These are phyloP conservation scores for Chloromyia formosa DNA, from an alignment of 2,888 invertebrate genomes.

Conservation along the genomic window DNA sequence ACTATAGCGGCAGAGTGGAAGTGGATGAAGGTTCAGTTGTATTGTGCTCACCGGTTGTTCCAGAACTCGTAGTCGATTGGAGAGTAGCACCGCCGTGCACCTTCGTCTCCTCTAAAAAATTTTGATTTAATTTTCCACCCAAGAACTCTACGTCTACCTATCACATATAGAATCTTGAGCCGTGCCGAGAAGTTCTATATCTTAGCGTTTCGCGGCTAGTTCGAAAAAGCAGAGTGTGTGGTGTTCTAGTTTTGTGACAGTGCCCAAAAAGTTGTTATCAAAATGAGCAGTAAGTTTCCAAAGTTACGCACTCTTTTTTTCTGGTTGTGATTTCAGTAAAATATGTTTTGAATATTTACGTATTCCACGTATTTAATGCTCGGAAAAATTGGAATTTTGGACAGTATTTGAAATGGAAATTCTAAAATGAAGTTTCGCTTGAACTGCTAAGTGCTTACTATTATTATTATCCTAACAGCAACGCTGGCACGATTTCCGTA, in stretches of 20 bases:
- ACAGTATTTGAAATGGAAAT: neutral
- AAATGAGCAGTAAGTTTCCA: conserved; percentile 58
- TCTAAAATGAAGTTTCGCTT: conserved; percentile 23
- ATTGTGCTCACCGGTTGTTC: conserved; percentile 32
- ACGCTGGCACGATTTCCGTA: conserved; percentile 30
- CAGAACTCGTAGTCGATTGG: conserved; percentile 18
- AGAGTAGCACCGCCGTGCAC: conserved; percentile 17
- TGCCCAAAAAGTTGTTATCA: conserved; percentile 51
- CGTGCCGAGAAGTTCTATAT: conserved; percentile 8
- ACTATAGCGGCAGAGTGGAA: neutral
- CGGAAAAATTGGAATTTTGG: neutral
- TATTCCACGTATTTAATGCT: neutral
- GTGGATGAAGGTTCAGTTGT: conserved; percentile 14
- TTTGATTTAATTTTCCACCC: neutral
- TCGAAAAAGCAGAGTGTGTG: conserved; percentile 11
- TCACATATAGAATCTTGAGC: neutral
- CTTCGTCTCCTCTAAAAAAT: neutral
- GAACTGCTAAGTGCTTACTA: conserved; percentile 35
- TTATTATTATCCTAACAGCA: conserved; percentile 20
- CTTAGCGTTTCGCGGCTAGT: conserved; percentile 6
- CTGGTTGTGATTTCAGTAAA: conserved; percentile 37
- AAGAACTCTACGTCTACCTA: neutral
- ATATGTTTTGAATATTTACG: neutral
- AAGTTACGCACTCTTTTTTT: neutral
- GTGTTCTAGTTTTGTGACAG: conserved; percentile 29